Conservation (phyloP, 2,888 invertebrate genomes). For the Ectemnius continuus region DNA sequence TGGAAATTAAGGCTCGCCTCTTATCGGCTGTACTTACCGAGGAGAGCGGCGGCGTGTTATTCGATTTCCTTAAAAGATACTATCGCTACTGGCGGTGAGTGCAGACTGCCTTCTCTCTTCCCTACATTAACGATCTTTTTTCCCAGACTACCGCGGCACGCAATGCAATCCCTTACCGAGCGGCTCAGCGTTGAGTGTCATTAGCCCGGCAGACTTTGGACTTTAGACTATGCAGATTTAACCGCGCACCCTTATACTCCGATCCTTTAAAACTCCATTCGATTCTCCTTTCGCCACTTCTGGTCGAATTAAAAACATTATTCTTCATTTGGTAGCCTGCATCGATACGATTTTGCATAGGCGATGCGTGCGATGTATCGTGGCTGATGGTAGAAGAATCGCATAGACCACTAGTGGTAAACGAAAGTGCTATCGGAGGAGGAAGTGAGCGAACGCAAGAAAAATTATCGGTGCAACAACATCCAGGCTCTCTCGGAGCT, state of each 20-base stretch:
- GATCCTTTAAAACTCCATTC: no score
- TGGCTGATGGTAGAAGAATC: constrained; percentile 25
- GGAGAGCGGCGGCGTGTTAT: constrained; percentile 7
- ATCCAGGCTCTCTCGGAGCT: constrained; percentile 36
- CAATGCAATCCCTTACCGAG: neutral
- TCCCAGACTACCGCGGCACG: neutral
- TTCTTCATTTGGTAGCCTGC: no score
- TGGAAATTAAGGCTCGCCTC: constrained; percentile 8
- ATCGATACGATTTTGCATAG: no score
- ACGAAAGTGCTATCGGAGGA: no score
- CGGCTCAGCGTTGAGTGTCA: neutral
- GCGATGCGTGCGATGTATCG: neutral
- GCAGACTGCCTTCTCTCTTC: neutral
- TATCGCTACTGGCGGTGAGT: constrained; percentile 2
- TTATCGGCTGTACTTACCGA: constrained; percentile 3
- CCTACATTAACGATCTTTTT: constrained; percentile 1
- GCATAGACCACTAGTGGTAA: no score
- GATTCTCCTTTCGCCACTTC: no score
- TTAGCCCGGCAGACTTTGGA: neutral
- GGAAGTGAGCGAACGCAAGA: constrained; percentile 26
- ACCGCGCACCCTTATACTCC: no score
- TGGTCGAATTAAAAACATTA: no score
- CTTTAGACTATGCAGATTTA: neutral
- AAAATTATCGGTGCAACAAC: constrained; percentile 46
- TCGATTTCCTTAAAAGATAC: constrained; percentile 10